Conservation (phyloP, 30 jellyfish, hydroid and myxozoan species). For the Haliclystus octoradiatus region DNA sequence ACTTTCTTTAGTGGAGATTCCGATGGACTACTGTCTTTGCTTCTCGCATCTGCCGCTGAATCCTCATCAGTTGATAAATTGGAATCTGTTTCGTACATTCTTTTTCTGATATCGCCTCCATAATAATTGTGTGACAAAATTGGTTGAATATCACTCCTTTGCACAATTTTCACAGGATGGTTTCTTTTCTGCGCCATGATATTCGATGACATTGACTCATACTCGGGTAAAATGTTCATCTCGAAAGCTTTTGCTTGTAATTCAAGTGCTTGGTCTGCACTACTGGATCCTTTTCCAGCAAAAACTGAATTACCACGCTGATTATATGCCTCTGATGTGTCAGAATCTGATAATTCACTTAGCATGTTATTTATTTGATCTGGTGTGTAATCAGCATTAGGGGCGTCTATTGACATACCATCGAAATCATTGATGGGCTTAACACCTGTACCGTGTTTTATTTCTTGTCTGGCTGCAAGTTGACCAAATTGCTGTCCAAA, state of each 20-base stretch:
- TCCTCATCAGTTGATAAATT: not conserved
- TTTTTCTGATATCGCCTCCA: not conserved
- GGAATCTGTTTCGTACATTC: not conserved
- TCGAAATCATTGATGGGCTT: not conserved
- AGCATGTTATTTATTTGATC: not conserved
- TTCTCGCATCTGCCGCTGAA: not conserved
- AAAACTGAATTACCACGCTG: not conserved
- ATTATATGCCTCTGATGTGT: not conserved
- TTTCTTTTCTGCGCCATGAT: not conserved
- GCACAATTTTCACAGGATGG: not conserved
- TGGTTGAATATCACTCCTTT: not conserved
- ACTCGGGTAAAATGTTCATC: conserved; percentile 3
- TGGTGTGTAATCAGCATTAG: conserved; percentile 1
- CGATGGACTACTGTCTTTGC: not conserved
- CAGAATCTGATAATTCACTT: not conserved
- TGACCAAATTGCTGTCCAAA: too few species aligned
- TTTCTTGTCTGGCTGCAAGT: not conserved
- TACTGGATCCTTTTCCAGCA: not conserved
- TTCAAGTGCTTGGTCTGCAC: not conserved
- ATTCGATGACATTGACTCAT: conserved; percentile 44
- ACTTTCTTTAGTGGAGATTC: not conserved
- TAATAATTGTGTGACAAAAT: not conserved
- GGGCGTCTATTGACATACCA: not conserved
- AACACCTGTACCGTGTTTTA: not conserved
- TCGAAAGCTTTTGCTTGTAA: not conserved